phyloP scores from a whole-genome alignment of 2,888 invertebrate genomes.

The Spodoptera littoralis region DNA sequence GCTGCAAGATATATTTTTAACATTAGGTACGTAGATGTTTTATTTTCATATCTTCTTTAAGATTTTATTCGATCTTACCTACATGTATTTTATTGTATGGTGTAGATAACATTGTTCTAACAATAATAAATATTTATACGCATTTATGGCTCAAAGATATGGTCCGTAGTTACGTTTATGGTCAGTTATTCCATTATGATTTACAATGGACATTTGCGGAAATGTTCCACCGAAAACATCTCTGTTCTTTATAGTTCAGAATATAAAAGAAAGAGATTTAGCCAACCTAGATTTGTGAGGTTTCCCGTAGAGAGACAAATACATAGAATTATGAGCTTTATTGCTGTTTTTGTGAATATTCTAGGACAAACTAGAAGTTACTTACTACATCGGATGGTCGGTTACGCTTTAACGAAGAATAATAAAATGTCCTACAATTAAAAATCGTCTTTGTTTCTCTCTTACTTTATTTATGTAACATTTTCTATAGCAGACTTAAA shows the following conservation, averaged over 20 bases:
- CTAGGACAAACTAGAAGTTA: too few species aligned
- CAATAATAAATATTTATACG: constrained; percentile 20
- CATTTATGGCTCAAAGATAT: constrained; percentile 21
- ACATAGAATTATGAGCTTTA: too few species aligned
- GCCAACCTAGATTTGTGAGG: too few species aligned
- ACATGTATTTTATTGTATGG: constrained; percentile 1
- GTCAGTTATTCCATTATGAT: constrained; percentile 26
- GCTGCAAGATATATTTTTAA: not conserved
- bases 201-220: constrained; percentile 26
- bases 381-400: too few species aligned
- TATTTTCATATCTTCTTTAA: not conserved
- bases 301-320: too few species aligned
- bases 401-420: too few species aligned
- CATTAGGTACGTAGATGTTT: not conserved
- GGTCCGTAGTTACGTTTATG: constrained; percentile 23
- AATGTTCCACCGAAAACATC: constrained; percentile 7
- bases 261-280: too few species aligned
- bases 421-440: too few species aligned
- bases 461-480: too few species aligned
- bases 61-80: not conserved
- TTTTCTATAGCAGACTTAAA: too few species aligned
- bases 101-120: constrained; percentile 10
- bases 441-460: too few species aligned
- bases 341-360: too few species aligned
- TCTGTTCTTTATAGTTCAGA: not conserved